Conservation (phyloP, 1,140 invertebrate species). For the Meteorus sp. region DNA sequence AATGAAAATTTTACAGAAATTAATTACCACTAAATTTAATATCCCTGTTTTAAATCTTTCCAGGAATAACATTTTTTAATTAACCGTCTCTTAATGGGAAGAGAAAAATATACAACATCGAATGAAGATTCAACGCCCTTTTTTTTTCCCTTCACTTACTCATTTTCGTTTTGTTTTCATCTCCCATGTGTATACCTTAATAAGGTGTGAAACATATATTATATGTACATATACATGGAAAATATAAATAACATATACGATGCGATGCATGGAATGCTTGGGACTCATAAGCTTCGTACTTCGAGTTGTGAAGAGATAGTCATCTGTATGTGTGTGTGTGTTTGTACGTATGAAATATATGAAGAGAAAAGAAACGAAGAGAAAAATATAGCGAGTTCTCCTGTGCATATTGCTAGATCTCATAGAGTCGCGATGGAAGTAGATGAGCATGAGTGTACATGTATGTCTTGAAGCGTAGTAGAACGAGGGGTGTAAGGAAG, state of each 20-base stretch:
- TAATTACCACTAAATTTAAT: slow-evolving; percentile 13
- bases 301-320: background rate
- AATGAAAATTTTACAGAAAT: slow-evolving; percentile 2
- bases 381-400: background rate
- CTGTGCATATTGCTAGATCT: slow-evolving; percentile 14
- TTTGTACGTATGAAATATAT: background rate
- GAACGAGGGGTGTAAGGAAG: no score
- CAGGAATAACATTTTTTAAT: background rate
- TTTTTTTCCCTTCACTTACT: background rate
- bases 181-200: no score
- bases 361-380: background rate
- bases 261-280: background rate
- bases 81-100: no score
- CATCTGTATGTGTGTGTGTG: no score
- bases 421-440: background rate
- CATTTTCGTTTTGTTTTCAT: no score
- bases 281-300: background rate
- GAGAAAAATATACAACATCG: no score
- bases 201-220: background rate
- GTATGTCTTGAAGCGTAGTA: slow-evolving; percentile 25
- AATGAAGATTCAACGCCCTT: background rate
- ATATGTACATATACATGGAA: no score
- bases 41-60: background rate
- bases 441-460: background rate
- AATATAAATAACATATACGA: background rate